A percentile compares a stretch with the other conserved stretches of the same genome.
Conservation (phyloP, 1,140 invertebrate genomes). For the Globodera rostochiensis region DNA sequence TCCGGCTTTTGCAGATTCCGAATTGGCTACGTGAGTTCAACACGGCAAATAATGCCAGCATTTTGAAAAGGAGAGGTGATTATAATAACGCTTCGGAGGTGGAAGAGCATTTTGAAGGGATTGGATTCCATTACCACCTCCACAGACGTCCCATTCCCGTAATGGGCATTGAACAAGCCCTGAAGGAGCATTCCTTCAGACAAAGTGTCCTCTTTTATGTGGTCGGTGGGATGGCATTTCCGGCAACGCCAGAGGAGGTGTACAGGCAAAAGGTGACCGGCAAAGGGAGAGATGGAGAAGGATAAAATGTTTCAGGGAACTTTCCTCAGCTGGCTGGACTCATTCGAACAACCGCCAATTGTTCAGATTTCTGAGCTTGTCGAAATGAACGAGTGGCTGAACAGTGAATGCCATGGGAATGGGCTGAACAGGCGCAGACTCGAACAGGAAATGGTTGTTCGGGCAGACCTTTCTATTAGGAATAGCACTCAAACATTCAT, state of each 20-base stretch:
- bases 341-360: constrained; percentile 32
- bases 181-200: constrained; percentile 19
- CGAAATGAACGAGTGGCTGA: constrained; percentile 41
- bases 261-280: constrained; percentile 7
- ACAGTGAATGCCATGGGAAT: constrained; percentile 28
- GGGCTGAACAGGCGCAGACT: not conserved
- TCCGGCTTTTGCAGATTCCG: constrained; percentile 29
- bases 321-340: constrained; percentile 15
- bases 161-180: constrained; percentile 20
- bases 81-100: not conserved
- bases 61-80: constrained; percentile 22
- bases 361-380: constrained; percentile 6
- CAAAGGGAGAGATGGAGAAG: not conserved
- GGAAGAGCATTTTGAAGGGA: constrained; percentile 12
- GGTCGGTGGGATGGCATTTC: constrained; percentile 36
- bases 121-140: constrained; percentile 45
- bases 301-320: not conserved
- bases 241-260: not conserved
- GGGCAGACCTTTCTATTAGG: not conserved
- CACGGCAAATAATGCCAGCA: constrained; percentile 20
- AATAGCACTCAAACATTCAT: not conserved
- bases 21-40: constrained; percentile 50
- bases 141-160: constrained; percentile 27
- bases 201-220: constrained; percentile 29
- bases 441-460: constrained; percentile 13